Evolutionary conservation across 2,797 vertebrate species (phyloP), one percentile per base, ranked within the genome.

Genomic region (Carapus acus): DNA sequence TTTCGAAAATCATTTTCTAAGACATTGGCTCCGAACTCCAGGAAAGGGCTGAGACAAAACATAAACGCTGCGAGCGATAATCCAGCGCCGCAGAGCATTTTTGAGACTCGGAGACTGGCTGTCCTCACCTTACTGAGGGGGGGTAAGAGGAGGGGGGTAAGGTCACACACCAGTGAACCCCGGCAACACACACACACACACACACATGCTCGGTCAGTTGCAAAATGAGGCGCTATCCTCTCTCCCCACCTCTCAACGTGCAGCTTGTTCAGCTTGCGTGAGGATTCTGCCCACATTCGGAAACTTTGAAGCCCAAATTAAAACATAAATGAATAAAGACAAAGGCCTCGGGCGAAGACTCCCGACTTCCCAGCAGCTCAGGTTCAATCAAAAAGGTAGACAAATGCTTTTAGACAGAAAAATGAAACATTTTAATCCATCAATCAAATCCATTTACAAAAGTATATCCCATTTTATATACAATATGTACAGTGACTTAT

Each of bases 381-480:
- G n/a, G 65, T 53, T n/a, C 36, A 58, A 63, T 65, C 54, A 27
- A 16, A 71, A 62, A 64, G 51, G 29, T 27, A 78, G 75, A 77
- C 62, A 58, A 71, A 68, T 57, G 63, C 33, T 42, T 74, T 78
- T 69, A 77, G 77, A 81, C 78, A 83, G 73, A 84, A 83, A n/a
- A 81, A 84, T 69, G 77, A 80, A 81, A 83, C 77, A 85, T 83
- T 88, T 89, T 88, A 89, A 87, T 85, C 78, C 64, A 84, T 85
- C 78, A 84, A 83, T 83, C 82, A 83, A 79, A 81, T 84, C 77
- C 73, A 87, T 89, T 88, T 88, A 88, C 87, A 88, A 87, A 88
- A 88, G 87, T 87, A 88, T 88, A 87, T 88, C 82, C 86, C 86
- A 83, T 88, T 88, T 88, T 89, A 89, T 90, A 78, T 90, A 90